These are phyloP conservation scores for Bombus superbus DNA, from an alignment of 1,140 invertebrate species.

Conservation along the genomic window DNA sequence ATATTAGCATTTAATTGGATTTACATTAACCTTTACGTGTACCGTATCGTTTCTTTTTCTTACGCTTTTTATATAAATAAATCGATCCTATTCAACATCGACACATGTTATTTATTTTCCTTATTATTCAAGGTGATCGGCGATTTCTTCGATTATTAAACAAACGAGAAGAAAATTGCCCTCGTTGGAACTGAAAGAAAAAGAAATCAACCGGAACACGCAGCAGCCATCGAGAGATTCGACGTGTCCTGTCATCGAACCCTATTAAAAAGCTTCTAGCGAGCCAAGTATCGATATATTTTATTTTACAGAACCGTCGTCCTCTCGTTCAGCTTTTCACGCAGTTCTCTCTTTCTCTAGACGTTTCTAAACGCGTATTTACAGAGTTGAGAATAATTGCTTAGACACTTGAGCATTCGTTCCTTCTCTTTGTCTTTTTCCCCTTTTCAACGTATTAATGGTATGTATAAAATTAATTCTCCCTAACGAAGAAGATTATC, in stretches of 20 bases:
- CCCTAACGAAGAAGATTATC: slow-evolving; percentile 14
- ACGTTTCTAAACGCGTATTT: slow-evolving; percentile 73
- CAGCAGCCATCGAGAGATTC: slow-evolving; percentile 23
- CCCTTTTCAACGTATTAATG: neutral
- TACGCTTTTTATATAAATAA: slow-evolving; percentile 71
- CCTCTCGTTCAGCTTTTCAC: slow-evolving; percentile 11
- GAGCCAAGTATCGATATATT: neutral
- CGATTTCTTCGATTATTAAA: neutral
- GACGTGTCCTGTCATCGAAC: slow-evolving; percentile 20
- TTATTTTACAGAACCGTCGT: slow-evolving; percentile 21
- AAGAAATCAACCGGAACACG: slow-evolving; percentile 41
- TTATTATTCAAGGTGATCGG: neutral
- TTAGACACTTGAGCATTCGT: slow-evolving; percentile 74
- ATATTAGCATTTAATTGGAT: slow-evolving; percentile 72
- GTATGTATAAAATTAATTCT: slow-evolving; percentile 1
- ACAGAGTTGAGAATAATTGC: slow-evolving; percentile 72
- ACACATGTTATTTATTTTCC: neutral
- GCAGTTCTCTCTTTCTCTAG: slow-evolving; percentile 29
- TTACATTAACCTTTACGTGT: slow-evolving; percentile 49
- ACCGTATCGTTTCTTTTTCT: slow-evolving; percentile 48
- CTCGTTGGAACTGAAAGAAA: slow-evolving; percentile 10
- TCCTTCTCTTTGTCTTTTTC: slow-evolving; percentile 27
- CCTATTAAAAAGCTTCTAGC: neutral
- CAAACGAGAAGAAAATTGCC: slow-evolving; percentile 2
- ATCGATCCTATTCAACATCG: slow-evolving; percentile 20